These are phyloP conservation scores for Peromyscus aztecus DNA, from an alignment of 2,797 vertebrate genomes.

Conservation along the genomic window DNA sequence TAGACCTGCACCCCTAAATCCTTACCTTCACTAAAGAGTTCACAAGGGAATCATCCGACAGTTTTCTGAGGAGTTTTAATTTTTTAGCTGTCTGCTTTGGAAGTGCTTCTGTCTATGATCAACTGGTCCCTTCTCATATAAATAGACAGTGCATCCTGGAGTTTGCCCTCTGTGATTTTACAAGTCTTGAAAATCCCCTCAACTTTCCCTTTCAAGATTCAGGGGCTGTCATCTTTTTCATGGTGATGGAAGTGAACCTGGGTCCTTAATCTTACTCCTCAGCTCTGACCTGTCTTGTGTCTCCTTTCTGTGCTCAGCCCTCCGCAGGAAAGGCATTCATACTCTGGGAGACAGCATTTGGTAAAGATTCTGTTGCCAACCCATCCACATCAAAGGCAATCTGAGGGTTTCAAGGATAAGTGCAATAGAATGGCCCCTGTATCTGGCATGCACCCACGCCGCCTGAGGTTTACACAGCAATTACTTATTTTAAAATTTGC, in stretches of 20 bases:
- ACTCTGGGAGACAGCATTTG: not conserved
- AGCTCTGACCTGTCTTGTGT: not conserved
- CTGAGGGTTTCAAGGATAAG: not conserved
- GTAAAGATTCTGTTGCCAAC: conserved; percentile 1
- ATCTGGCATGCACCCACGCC: not conserved
- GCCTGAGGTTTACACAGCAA: not conserved
- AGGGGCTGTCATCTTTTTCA: not conserved
- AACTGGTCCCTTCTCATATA: not conserved
- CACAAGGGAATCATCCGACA: not conserved
- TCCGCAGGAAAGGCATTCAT: not conserved
- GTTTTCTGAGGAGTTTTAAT: not conserved
- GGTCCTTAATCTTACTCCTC: not conserved
- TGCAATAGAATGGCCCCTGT: not conserved
- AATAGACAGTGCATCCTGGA: not conserved
- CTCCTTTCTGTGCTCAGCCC: not conserved
- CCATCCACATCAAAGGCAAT: not conserved
- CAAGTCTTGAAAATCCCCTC: not conserved
- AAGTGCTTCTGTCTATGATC: not conserved
- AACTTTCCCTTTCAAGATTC: not conserved
- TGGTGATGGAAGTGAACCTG: not conserved
- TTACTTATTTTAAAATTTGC: conserved; percentile 15
- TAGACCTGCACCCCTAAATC: not conserved
- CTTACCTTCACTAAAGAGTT: not conserved
- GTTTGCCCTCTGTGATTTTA: not conserved
- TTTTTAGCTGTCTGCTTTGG: not conserved